phyloP scores from a whole-genome alignment of 2,888 invertebrate species.

The Liopterus haemorrhoidalis region DNA sequence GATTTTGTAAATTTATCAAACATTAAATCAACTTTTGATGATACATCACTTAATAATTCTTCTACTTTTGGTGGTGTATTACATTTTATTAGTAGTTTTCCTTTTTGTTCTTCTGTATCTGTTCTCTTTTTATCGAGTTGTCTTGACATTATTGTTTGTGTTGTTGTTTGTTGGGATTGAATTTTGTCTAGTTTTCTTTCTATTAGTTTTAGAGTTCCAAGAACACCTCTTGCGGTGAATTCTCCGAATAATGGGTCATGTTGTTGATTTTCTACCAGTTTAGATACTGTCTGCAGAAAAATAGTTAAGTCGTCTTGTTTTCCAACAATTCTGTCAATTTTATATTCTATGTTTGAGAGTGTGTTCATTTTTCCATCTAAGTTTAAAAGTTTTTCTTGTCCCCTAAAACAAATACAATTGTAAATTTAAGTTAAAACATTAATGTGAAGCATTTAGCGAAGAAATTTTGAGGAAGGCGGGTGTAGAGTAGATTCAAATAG shows the following conservation, averaged over 20 bases:
- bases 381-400: constrained; percentile 42
- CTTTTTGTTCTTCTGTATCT: constrained; percentile 27
- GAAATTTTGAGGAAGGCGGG: no score
- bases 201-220: constrained; percentile 42
- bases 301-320: constrained; percentile 37
- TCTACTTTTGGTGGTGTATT: constrained; percentile 39
- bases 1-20: constrained; percentile 40
- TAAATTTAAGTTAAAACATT: constrained; percentile 20
- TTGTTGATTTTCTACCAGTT: constrained; percentile 33
- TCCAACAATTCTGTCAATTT: constrained; percentile 42
- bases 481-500: no score
- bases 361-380: constrained; percentile 41
- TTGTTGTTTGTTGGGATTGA: constrained; percentile 24
- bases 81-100: constrained; percentile 39
- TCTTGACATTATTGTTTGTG: constrained; percentile 22
- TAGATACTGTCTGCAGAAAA: constrained; percentile 30
- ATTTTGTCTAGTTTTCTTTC: constrained; percentile 42
- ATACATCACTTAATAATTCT: constrained; percentile 42
- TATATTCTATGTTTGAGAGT: constrained; percentile 43
- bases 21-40: constrained; percentile 45
- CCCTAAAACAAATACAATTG: constrained; percentile 34
- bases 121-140: constrained; percentile 23
- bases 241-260: constrained; percentile 40
- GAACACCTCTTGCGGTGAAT: constrained; percentile 43
- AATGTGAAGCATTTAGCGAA: no score